Conservation (phyloP, 2,888 invertebrate species). For the Drosophila robusta region DNA sequence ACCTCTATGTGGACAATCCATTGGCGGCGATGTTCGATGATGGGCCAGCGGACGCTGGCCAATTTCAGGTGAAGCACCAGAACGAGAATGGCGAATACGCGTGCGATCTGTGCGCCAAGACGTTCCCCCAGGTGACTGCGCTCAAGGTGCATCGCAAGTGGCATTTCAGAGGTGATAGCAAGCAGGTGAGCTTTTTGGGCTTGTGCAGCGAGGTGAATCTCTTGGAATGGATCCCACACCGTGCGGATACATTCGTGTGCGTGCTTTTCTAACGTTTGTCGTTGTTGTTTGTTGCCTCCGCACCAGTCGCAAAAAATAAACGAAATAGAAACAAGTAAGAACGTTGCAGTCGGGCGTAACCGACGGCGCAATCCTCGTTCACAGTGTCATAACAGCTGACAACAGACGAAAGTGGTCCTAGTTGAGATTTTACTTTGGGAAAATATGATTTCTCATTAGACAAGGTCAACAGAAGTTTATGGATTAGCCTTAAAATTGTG, state of each 20-base stretch:
- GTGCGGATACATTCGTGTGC: conserved; percentile 14
- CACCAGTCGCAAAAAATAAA: conserved; percentile 82
- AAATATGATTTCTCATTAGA: too few species aligned
- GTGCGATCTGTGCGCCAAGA: conserved; percentile 85
- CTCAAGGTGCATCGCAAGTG: conserved; percentile 85
- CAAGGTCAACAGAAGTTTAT: too few species aligned
- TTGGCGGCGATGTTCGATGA: conserved; percentile 85
- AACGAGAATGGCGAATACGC: conserved; percentile 85
- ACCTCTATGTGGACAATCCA: conserved; percentile 84
- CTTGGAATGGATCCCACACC: conserved; percentile 14
- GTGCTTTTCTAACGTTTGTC: conserved; percentile 3
- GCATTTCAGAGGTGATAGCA: conserved; percentile 86
- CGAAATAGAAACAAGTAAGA: conserved; percentile 4
- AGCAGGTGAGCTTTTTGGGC: conserved; percentile 85
- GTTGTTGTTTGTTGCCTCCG: conserved; percentile 74
- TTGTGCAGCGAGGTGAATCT: conserved; percentile 83
- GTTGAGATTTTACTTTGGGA: too few species aligned
- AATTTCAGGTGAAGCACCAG: conserved; percentile 83
- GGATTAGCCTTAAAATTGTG: too few species aligned
- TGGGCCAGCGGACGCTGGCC: conserved; percentile 84
- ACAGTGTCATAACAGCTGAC: too few species aligned
- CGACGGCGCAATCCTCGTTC: too few species aligned
- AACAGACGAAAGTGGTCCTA: too few species aligned
- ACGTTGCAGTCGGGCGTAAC: neutral
- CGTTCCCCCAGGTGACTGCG: conserved; percentile 85